A percentile compares a stretch with the other conserved stretches of the same genome.
Evolutionary conservation across 1,140 invertebrate genomes (phyloP).

Genomic region (Asbolus verrucosus): DNA sequence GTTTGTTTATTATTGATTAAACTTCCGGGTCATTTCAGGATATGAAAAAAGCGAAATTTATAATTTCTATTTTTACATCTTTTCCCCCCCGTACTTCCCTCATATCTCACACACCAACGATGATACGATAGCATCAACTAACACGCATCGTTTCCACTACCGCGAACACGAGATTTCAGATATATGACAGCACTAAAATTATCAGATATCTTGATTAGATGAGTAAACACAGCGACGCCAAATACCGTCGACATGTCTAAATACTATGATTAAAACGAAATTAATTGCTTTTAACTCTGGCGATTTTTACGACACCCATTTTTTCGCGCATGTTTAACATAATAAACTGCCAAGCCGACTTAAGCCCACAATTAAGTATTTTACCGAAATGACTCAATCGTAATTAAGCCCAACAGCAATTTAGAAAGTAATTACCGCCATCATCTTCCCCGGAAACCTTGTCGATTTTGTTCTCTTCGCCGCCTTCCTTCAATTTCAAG

Average conservation of each 20-base stretch:
- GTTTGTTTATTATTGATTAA: too few species aligned
- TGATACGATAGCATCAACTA: too few species aligned
- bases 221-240: background rate
- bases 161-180: background rate
- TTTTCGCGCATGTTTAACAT: too few species aligned
- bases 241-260: background rate
- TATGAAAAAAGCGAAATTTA: too few species aligned
- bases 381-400: conserved; percentile 9
- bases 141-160: too few species aligned
- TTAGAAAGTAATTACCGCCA: conserved; percentile 14
- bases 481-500: background rate
- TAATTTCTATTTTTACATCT: too few species aligned
- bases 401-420: background rate
- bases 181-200: background rate
- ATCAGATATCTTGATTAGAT: background rate
- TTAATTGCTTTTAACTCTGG: too few species aligned
- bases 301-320: too few species aligned
- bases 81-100: too few species aligned
- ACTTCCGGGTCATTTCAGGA: too few species aligned
- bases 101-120: too few species aligned
- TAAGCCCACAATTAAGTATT: background rate
- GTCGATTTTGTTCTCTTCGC: background rate
- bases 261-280: background rate
- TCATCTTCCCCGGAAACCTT: background rate
- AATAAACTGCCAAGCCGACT: background rate